A percentile compares a stretch with the other conserved stretches of the same genome.
Conservation (phyloP, 2,888 invertebrate genomes). For the Agrotis clavis region DNA sequence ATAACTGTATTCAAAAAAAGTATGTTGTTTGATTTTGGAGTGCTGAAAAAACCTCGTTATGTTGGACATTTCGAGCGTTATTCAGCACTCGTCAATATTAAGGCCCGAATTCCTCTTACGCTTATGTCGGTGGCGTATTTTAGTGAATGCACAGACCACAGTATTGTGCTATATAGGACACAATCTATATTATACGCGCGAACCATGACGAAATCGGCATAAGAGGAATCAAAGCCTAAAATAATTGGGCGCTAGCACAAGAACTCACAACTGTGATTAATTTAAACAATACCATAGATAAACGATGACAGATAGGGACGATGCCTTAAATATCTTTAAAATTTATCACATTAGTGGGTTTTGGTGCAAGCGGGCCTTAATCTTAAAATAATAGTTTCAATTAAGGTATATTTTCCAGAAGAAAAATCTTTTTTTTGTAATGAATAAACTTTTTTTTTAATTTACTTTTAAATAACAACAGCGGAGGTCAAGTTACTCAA, state of each 20-base stretch:
- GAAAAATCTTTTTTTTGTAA: too few species aligned
- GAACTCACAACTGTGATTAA: too few species aligned
- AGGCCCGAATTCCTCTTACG: too few species aligned
- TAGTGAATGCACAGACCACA: too few species aligned
- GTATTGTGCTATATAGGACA: too few species aligned
- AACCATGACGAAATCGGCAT: too few species aligned
- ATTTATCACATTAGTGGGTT: neutral
- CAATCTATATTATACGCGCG: too few species aligned
- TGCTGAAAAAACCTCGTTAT: slow-evolving; percentile 17
- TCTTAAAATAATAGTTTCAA: neutral
- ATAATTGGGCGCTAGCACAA: too few species aligned
- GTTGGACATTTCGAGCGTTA: neutral
- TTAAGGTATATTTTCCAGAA: too few species aligned
- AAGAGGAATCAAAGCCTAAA: too few species aligned
- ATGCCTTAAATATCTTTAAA: neutral
- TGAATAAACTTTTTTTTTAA: too few species aligned
- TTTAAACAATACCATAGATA: neutral
- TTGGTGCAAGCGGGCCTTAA: neutral
- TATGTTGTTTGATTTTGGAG: neutral
- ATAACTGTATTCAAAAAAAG: slow-evolving; percentile 37
- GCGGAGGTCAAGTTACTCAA: slow-evolving; percentile 18
- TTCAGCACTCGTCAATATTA: slow-evolving; percentile 7
- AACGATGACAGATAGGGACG: neutral
- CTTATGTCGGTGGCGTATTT: too few species aligned
- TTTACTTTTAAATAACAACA: neutral